Evolutionary conservation across 2,888 invertebrate species (phyloP).

Genomic region (Tipula helvola): DNA sequence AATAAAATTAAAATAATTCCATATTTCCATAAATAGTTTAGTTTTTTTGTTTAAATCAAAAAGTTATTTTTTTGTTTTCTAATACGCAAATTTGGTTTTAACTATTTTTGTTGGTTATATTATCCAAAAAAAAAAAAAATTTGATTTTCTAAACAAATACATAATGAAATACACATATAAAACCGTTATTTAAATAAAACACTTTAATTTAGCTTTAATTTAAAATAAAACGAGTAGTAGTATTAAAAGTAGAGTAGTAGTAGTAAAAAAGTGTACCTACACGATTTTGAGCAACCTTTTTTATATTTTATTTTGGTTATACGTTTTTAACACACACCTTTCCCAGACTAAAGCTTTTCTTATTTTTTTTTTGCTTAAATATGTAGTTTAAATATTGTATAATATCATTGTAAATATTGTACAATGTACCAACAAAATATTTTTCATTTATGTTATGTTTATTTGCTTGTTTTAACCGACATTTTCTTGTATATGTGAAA

Average conservation of each 20-base stretch:
- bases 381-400: no score
- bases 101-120: not conserved
- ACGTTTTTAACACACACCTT: no score
- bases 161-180: not conserved
- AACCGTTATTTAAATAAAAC: not conserved
- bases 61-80: not conserved
- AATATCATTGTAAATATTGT: no score
- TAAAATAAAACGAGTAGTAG: not conserved
- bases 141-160: not conserved
- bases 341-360: no score
- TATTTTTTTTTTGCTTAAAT: no score
- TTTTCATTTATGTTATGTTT: not conserved
- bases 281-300: not conserved
- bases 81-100: not conserved
- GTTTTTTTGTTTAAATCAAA: conserved; percentile 4
- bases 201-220: not conserved
- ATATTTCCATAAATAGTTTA: not conserved
- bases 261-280: not conserved
- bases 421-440: no score
- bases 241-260: not conserved
- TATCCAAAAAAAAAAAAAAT: not conserved
- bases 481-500: not conserved
- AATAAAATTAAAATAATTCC: conserved; percentile 22
- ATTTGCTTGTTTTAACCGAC: not conserved
- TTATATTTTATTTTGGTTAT: not conserved